These are phyloP conservation scores for Cheilinus undulatus DNA, from an alignment of 2,113 vertebrate species.

Conservation along the genomic window DNA sequence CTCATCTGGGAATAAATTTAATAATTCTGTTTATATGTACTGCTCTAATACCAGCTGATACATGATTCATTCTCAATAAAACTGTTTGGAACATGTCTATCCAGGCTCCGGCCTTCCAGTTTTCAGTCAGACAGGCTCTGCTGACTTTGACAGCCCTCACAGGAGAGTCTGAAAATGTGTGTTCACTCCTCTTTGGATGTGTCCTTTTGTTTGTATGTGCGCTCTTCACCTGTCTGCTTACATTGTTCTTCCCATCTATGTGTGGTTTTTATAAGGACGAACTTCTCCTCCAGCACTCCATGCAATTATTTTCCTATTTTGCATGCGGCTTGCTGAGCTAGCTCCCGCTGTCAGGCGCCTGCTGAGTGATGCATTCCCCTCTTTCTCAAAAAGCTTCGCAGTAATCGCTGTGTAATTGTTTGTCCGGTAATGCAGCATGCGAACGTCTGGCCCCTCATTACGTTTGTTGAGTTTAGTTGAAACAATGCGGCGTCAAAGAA, in stretches of 20 bases:
- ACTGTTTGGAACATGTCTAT: conserved; percentile 1
- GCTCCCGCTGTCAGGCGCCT: conserved; percentile 57
- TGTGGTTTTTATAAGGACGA: not conserved
- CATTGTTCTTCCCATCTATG: not conserved
- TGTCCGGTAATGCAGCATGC: conserved; percentile 42
- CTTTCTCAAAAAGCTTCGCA: conserved; percentile 43
- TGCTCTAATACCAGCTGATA: conserved; percentile 13
- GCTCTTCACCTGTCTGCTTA: conserved; percentile 12
- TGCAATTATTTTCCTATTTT: conserved; percentile 58
- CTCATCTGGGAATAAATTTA: conserved; percentile 24
- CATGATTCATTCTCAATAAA: conserved; percentile 16
- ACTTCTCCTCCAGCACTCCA: conserved; percentile 26
- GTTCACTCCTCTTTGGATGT: conserved; percentile 16
- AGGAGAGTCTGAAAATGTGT: conserved; percentile 16
- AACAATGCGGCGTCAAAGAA: not conserved
- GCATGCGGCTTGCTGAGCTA: conserved; percentile 65
- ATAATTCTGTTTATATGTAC: conserved; percentile 35
- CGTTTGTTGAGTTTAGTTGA: conserved; percentile 9
- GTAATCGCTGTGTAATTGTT: conserved; percentile 66
- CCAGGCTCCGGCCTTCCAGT: not conserved
- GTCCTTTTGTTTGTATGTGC: conserved; percentile 32
- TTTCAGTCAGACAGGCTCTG: conserved; percentile 36
- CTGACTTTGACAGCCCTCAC: conserved; percentile 36
- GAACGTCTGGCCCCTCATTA: conserved; percentile 11
- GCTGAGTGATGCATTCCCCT: conserved; percentile 61